Conservation (phyloP, 2,888 invertebrate genomes). For the Carpatolechia fugitivella region DNA sequence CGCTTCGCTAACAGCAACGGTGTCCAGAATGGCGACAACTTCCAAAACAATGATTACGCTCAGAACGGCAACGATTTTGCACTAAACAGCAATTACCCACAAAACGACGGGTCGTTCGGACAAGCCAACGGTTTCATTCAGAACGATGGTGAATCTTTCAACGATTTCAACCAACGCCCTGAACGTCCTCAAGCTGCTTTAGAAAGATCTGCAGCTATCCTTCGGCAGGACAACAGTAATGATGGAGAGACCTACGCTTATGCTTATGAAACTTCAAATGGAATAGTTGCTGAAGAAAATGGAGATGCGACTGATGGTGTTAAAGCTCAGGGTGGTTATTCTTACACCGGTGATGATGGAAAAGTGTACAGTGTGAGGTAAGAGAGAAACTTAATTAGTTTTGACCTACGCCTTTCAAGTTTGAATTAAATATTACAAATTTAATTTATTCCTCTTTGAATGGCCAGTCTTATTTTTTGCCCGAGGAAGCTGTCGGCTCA, state of each 20-base stretch:
- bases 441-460: no score
- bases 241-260: constrained; percentile 64
- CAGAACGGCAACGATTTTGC: constrained; percentile 27
- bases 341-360: constrained; percentile 71
- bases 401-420: no score
- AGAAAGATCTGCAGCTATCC: constrained; percentile 64
- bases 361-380: constrained; percentile 64
- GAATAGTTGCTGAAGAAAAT: constrained; percentile 62
- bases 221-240: constrained; percentile 59
- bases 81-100: constrained; percentile 20
- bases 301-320: constrained; percentile 68
- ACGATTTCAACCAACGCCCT: constrained; percentile 27
- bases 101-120: constrained; percentile 14
- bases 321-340: constrained; percentile 62
- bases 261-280: constrained; percentile 67
- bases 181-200: constrained; percentile 60
- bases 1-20: constrained; percentile 17
- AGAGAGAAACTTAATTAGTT: constrained; percentile 9
- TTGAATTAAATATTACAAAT: no score
- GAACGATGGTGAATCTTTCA: constrained; percentile 11
- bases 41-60: constrained; percentile 16
- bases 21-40: neutral
- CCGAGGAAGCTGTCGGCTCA: no score
- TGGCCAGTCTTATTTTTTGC: no score
- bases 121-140: constrained; percentile 24